These are phyloP conservation scores for Drosophila pachea DNA, from an alignment of 1,140 invertebrate genomes.

Conservation along the genomic window DNA sequence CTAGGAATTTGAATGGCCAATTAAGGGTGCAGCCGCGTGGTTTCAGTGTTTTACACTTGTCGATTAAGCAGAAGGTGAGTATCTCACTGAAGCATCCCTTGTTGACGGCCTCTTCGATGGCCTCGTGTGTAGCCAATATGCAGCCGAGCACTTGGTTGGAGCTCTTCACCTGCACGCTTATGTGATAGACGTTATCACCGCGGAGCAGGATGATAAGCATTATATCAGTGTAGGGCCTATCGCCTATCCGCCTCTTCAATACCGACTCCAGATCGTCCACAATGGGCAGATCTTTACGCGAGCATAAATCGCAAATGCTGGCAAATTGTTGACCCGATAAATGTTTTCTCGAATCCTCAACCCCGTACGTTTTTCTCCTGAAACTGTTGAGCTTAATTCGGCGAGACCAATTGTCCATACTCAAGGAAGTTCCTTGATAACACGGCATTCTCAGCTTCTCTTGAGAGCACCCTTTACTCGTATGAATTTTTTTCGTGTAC, in stretches of 20 bases:
- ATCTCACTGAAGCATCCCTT: constrained; percentile 50
- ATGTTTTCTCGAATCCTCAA: neutral
- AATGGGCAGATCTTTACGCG: constrained; percentile 9
- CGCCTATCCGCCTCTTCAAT: constrained; percentile 23
- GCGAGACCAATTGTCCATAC: too few relatives aligned
- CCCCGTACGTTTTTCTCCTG: too few relatives aligned
- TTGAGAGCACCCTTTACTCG: too few relatives aligned
- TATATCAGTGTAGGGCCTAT: constrained; percentile 10
- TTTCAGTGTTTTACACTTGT: constrained; percentile 32
- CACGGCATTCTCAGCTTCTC: too few relatives aligned
- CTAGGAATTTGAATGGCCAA: constrained; percentile 32
- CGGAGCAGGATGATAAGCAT: constrained; percentile 44
- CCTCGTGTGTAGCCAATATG: constrained; percentile 42
- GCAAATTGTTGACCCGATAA: neutral
- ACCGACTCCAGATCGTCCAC: constrained; percentile 14
- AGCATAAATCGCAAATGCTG: constrained; percentile 33
- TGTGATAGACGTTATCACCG: constrained; percentile 55
- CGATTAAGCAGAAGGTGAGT: constrained; percentile 54
- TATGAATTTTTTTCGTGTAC: too few relatives aligned
- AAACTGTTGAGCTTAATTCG: too few relatives aligned
- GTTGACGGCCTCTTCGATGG: constrained; percentile 49
- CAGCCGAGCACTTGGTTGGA: constrained; percentile 45
- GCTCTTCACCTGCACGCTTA: constrained; percentile 44
- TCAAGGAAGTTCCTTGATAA: too few relatives aligned
- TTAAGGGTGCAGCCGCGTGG: constrained; percentile 26